phyloP scores from a whole-genome alignment of 30 jellyfish, hydroid and myxozoan species.

The Hydra vulgaris region DNA sequence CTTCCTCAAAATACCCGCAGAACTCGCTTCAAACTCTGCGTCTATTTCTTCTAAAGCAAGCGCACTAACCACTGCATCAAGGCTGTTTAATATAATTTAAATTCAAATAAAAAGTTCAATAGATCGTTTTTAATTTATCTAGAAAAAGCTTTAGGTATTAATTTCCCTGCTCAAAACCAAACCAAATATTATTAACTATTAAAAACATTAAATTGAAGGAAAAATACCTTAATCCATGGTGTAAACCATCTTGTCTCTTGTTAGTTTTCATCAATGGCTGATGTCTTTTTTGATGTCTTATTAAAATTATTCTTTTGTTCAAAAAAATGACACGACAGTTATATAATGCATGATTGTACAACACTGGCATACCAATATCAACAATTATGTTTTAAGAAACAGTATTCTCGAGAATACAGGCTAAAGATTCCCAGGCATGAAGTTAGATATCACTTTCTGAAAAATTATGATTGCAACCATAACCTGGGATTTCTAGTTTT shows the following conservation, averaged over 20 bases:
- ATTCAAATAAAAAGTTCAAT: too few relatives aligned
- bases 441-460: conserved; percentile 64
- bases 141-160: too few relatives aligned
- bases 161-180: too few relatives aligned
- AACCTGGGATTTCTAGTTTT: conserved; percentile 92
- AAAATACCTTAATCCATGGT: conserved; percentile 66
- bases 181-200: too few relatives aligned
- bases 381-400: conserved; percentile 51
- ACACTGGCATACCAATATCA: conserved; percentile 83
- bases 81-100: too few relatives aligned
- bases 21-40: too few relatives aligned
- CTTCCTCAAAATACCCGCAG: too few relatives aligned
- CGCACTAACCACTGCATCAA: too few relatives aligned
- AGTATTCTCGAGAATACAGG: conserved; percentile 60
- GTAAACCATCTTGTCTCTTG: conserved; percentile 78
- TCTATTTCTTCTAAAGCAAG: too few relatives aligned
- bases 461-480: conserved; percentile 92
- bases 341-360: conserved; percentile 59
- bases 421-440: conserved; percentile 88
- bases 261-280: conserved; percentile 54
- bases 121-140: too few relatives aligned
- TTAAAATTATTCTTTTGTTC: conserved; percentile 43
- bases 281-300: conserved; percentile 69
- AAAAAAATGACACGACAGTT: conserved; percentile 76
- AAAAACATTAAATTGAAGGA: too few relatives aligned